A percentile compares a stretch with the other conserved stretches of the same genome.
These are phyloP conservation scores for Corydoras sp. DNA, from an alignment of 2,113 vertebrate species.

Conservation along the genomic window DNA sequence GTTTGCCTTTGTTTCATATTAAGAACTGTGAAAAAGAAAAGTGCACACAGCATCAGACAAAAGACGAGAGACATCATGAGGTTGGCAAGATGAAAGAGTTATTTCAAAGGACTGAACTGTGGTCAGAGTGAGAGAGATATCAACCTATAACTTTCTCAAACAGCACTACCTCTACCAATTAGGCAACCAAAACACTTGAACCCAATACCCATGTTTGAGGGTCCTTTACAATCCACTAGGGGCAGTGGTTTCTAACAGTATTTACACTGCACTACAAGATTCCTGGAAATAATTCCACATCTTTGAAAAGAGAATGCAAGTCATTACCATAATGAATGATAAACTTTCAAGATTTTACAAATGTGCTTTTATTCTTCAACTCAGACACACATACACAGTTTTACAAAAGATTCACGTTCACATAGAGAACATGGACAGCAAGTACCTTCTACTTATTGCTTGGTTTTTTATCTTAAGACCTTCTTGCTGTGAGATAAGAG, in stretches of 20 bases:
- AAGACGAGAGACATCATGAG: conserved; percentile 70
- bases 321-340: too few species aligned
- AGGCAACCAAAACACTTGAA: conserved; percentile 48
- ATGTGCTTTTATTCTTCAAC: too few species aligned
- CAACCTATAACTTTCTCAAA: conserved; percentile 61
- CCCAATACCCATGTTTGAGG: conserved; percentile 45
- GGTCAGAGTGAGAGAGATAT: conserved; percentile 64
- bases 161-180: conserved; percentile 64
- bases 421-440: too few species aligned
- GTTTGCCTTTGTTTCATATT: conserved; percentile 64
- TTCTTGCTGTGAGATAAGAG: too few species aligned
- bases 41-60: conserved; percentile 55
- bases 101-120: conserved; percentile 67
- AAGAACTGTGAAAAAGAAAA: conserved; percentile 58
- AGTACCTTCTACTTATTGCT: too few species aligned
- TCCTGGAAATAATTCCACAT: neutral
- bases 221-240: conserved; percentile 2
- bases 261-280: too few species aligned
- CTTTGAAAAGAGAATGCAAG: too few species aligned
- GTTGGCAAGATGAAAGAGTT: conserved; percentile 62
- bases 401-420: too few species aligned
- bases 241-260: neutral
- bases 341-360: too few species aligned
- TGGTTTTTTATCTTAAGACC: too few species aligned
- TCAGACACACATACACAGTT: too few species aligned